A percentile compares a stretch with the other conserved stretches of the same genome.
Evolutionary conservation across 2,797 vertebrate genomes (phyloP).

Genomic region (Eutrigla gurnardus): DNA sequence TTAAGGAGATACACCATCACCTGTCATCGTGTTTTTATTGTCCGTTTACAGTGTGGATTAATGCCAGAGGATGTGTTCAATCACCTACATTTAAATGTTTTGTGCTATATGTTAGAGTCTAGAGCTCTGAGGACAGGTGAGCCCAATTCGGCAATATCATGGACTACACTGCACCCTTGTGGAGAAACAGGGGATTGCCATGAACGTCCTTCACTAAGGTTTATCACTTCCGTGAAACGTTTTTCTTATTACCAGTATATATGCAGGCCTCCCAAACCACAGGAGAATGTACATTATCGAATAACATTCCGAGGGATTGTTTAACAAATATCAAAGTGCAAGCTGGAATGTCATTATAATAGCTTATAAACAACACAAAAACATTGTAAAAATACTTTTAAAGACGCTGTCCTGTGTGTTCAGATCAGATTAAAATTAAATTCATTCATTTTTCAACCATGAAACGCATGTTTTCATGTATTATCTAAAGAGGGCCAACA

Average conservation of each 20-base stretch:
- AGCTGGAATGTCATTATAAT: neutral
- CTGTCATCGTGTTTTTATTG: neutral
- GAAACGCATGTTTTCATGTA: neutral
- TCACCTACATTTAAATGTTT: neutral
- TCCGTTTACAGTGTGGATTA: neutral
- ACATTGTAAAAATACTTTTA: neutral
- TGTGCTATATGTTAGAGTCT: neutral
- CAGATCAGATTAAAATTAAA: neutral
- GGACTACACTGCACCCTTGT: slow-evolving; percentile 49
- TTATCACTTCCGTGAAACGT: too few species aligned
- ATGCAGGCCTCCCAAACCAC: neutral
- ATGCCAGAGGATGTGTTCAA: neutral
- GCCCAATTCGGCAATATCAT: neutral
- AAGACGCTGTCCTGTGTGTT: neutral
- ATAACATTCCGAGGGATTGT: neutral
- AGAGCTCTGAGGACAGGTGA: neutral
- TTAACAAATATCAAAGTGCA: neutral
- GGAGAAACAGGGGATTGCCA: slow-evolving; percentile 27
- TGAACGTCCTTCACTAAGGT: neutral
- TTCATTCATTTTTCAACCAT: neutral
- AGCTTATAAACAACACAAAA: neutral
- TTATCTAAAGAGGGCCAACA: neutral
- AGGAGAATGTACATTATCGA: neutral
- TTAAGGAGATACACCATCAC: too few species aligned
- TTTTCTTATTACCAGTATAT: neutral